Base-by-base conservation (phyloP, 1,140 invertebrate genomes). In the Battus philenor region DNA sequence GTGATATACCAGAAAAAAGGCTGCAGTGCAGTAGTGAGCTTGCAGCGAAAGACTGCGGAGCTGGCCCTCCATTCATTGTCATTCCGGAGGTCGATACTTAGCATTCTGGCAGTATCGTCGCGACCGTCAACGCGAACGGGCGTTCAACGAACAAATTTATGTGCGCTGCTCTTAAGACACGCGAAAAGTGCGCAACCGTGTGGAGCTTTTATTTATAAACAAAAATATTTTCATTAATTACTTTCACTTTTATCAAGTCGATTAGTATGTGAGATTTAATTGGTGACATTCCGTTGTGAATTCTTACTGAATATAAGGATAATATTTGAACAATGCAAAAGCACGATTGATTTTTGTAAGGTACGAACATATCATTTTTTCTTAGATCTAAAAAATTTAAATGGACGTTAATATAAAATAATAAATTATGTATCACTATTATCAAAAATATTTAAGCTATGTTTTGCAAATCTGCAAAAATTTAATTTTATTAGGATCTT, bases 1-100 rank as follows among this genome's bases (percentile, higher is more conserved):
- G 64, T 73, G 61, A 47, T 57, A 56, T 81, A 75, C 75, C 78
- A 82, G 75, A 76, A 82, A 79, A 78, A 82, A 78, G 73, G 62
- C 78, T 82, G 78, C 78, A 82, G 61, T 80, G 78, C 78, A 80
- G 78, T 77, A 61, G 55, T 52, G 57, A 54, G 64, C 71, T 79
- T 82, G 78, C 75, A 79, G 70, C 61, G 64, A 38, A 49, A 57
- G 54, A 69, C 67, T 78, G 74, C 75, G 73, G 77, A 54, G 64
- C 59, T 67, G 59, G 60, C 57, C 50, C 54, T 64, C 62, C 70
- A 70, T 71, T 71, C 75, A 74, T 76, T 75, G 67, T 71, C 59
- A 63, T 69, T 56, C 55, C 49, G 49, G 52, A 72, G 75, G 77
- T 81, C 77, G 77, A 81, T 81, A 81, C 59, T 39, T 49, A 50